phyloP scores from a whole-genome alignment of 2,888 invertebrate species.

The Platycnemis pennipes region DNA sequence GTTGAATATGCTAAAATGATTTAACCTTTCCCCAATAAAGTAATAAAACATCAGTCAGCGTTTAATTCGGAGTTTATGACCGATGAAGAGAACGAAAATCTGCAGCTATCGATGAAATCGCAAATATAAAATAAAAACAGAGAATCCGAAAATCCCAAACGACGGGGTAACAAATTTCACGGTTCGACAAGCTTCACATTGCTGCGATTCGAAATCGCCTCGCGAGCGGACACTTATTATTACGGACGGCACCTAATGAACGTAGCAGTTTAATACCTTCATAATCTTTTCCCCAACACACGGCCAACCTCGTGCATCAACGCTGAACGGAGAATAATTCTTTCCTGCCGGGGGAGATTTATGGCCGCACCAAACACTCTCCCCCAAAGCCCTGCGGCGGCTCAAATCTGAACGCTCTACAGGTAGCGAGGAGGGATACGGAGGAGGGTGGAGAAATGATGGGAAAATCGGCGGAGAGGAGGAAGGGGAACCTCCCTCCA shows the following conservation, averaged over 20 bases:
- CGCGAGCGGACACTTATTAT: not conserved
- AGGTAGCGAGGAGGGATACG: not conserved
- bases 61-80: not conserved
- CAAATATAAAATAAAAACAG: not conserved
- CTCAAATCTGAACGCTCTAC: slow-evolving; percentile 17
- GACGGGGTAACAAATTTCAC: too few species aligned
- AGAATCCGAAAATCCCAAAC: not conserved
- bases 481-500: too few species aligned
- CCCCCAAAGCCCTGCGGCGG: not conserved
- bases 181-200: not conserved
- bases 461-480: not conserved
- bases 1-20: not conserved
- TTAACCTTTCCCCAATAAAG: not conserved
- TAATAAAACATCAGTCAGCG: not conserved
- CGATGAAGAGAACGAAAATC: not conserved
- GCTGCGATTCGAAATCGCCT: not conserved
- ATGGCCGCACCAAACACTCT: not conserved
- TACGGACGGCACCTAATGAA: not conserved
- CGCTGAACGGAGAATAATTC: slow-evolving; percentile 55
- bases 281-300: slow-evolving; percentile 38
- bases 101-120: not conserved
- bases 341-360: slow-evolving; percentile 37
- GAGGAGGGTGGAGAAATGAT: not conserved
- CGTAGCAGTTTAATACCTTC: slow-evolving; percentile 38
- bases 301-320: slow-evolving; percentile 41